These are phyloP conservation scores for Porphyrio hochstetteri DNA, from an alignment of 2,113 vertebrate species.

Conservation along the genomic window DNA sequence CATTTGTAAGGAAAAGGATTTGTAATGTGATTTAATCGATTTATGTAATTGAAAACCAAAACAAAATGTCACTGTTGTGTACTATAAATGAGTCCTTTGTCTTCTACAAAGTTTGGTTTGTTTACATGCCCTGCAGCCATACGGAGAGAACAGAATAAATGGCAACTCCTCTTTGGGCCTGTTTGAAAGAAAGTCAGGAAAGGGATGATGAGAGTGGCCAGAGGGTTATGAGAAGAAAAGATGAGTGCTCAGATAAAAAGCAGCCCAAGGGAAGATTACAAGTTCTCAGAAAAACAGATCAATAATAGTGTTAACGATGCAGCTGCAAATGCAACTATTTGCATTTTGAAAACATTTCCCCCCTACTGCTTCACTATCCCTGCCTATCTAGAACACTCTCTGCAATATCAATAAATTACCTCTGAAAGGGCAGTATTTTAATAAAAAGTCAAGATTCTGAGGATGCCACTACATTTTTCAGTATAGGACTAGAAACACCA, in stretches of 20 bases:
- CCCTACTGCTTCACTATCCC: not conserved
- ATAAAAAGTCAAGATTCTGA: not conserved
- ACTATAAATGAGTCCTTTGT: conserved; percentile 28
- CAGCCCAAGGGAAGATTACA: conserved; percentile 25
- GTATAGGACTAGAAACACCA: not conserved
- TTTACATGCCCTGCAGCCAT: conserved; percentile 22
- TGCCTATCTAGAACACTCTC: not conserved
- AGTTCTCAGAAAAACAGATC: conserved; percentile 56
- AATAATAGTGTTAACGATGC: not conserved
- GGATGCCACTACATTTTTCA: not conserved
- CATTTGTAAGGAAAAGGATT: not conserved
- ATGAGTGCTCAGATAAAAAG: conserved; percentile 21
- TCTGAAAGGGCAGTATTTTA: not conserved
- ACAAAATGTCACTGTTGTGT: not conserved
- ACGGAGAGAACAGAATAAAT: conserved; percentile 3
- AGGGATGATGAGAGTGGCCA: not conserved
- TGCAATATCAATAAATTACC: not conserved
- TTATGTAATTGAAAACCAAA: conserved; percentile 22
- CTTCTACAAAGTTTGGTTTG: conserved; percentile 23
- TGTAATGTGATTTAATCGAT: conserved; percentile 31
- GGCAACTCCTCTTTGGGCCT: not conserved
- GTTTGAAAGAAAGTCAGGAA: not conserved
- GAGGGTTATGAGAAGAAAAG: conserved; percentile 11
- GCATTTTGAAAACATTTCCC: conserved; percentile 2
- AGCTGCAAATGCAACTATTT: not conserved